phyloP scores from a whole-genome alignment of 2,888 invertebrate genomes.

The Colostygia pectinataria region DNA sequence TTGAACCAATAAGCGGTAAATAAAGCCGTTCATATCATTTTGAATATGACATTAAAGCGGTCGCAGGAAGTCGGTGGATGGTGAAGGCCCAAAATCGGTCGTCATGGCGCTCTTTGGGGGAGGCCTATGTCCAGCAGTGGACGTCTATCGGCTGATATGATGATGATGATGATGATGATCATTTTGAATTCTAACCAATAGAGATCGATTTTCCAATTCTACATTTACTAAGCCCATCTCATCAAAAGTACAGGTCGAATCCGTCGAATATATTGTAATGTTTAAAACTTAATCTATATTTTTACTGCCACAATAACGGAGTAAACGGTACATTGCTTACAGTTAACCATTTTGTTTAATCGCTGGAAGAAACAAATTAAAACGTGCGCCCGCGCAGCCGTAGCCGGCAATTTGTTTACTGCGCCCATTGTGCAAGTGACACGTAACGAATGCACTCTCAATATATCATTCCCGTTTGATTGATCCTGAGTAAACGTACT shows the following conservation, averaged over 20 bases:
- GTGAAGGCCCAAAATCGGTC: no score
- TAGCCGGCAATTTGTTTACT: conserved; percentile 30
- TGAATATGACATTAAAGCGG: no score
- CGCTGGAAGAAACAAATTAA: conserved; percentile 33
- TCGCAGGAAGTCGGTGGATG: no score
- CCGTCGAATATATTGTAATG: conserved; percentile 17
- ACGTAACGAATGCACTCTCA: conserved; percentile 26
- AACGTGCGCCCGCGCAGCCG: conserved; percentile 30
- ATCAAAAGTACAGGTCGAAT: conserved; percentile 6
- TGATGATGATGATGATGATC: no score
- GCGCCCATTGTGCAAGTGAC: conserved; percentile 32
- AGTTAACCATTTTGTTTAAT: conserved; percentile 39
- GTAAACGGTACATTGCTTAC: conserved; percentile 32
- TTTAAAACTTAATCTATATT: conserved; percentile 22
- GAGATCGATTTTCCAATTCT: no score
- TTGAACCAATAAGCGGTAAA: no score
- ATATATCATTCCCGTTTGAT: conserved; percentile 26
- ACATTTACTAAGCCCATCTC: not conserved
- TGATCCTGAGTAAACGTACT: conserved; percentile 9
- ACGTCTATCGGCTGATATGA: no score
- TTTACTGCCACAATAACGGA: conserved; percentile 22
- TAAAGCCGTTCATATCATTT: no score
- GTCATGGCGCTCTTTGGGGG: no score
- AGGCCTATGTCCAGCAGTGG: no score
- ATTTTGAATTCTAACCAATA: no score